A percentile compares a stretch with the other conserved stretches of the same genome.
Evolutionary conservation across 2,888 invertebrate genomes (phyloP).

Genomic region (Carpatolechia fugitivella): DNA sequence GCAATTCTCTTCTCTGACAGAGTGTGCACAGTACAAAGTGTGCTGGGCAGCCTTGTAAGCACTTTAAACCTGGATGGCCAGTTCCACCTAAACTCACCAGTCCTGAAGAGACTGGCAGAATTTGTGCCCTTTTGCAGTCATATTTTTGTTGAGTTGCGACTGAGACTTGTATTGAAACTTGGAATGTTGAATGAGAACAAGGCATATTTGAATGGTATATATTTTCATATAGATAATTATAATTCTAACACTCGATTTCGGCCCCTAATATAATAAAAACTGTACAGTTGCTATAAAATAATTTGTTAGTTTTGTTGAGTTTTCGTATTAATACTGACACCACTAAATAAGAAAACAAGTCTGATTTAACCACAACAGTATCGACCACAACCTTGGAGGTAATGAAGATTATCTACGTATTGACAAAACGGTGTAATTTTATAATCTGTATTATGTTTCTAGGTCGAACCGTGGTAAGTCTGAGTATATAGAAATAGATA

Average conservation of each 20-base stretch:
- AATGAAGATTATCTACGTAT: not conserved
- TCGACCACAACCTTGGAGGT: not conserved
- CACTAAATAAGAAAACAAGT: too few relatives aligned
- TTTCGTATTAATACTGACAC: not conserved
- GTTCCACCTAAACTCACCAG: constrained; percentile 57
- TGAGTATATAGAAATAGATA: not conserved
- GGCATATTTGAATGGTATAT: constrained; percentile 49
- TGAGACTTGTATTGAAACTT: constrained; percentile 52
- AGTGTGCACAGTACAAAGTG: constrained; percentile 64
- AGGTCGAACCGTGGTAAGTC: not conserved
- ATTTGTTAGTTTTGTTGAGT: too few relatives aligned
- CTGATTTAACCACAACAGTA: too few relatives aligned
- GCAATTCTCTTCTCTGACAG: constrained; percentile 52
- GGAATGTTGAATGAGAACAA: constrained; percentile 45
- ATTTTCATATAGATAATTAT: too few relatives aligned
- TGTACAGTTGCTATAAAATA: too few relatives aligned
- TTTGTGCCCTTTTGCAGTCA: constrained; percentile 61
- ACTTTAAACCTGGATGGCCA: constrained; percentile 66
- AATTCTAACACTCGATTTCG: too few relatives aligned
- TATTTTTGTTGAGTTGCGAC: constrained; percentile 58
- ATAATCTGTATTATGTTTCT: not conserved
- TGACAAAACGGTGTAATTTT: constrained; percentile 8
- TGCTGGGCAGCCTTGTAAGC: constrained; percentile 77
- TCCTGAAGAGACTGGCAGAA: constrained; percentile 51
- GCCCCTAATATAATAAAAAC: too few relatives aligned